These are phyloP conservation scores for Pachliopta kotzebuea DNA, from an alignment of 2,888 invertebrate species.

Conservation along the genomic window DNA sequence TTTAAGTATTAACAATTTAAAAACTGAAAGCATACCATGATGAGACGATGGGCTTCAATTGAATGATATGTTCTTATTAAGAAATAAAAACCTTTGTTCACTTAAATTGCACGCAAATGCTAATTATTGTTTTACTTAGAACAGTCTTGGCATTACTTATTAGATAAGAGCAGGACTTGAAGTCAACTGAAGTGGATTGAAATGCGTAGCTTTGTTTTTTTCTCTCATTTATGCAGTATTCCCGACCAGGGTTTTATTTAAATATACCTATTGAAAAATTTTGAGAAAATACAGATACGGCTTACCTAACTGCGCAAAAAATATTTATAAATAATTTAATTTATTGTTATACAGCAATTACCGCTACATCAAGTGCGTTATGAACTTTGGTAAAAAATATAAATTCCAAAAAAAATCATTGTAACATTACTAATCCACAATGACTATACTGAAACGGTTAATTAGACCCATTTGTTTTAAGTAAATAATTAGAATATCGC, in stretches of 20 bases:
- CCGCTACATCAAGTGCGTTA: neutral
- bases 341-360: neutral
- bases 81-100: constrained; percentile 25
- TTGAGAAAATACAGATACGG: too few relatives aligned
- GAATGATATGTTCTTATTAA: constrained; percentile 5
- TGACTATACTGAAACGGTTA: neutral
- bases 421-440: neutral
- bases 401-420: neutral
- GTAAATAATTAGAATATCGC: constrained; percentile 14
- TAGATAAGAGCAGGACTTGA: neutral
- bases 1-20: too few relatives aligned
- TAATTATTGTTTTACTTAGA: constrained; percentile 17
- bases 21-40: too few relatives aligned
- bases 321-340: neutral
- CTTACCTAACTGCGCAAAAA: too few relatives aligned
- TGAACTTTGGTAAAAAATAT: neutral
- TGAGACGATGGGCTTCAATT: neutral
- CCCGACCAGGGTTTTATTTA: too few relatives aligned
- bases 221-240: neutral
- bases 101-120: constrained; percentile 18
- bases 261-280: too few relatives aligned
- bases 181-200: neutral
- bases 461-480: constrained; percentile 8
- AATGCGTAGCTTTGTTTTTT: neutral
- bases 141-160: constrained; percentile 16